phyloP scores from a whole-genome alignment of 2,888 invertebrate species.

The Sphecodes monilicornis region DNA sequence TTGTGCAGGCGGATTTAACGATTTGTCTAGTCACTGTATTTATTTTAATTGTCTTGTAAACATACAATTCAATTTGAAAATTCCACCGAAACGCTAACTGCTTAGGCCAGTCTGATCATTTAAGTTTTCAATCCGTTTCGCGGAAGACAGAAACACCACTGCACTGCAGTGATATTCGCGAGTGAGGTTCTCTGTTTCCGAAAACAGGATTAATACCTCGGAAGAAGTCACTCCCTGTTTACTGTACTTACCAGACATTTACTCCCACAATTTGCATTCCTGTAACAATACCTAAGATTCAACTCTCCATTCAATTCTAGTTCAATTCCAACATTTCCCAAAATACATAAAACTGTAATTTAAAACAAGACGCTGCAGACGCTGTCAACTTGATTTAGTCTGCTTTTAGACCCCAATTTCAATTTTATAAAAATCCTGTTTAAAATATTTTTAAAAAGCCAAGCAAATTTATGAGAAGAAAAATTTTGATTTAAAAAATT shows the following conservation, averaged over 20 bases:
- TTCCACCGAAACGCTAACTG: background rate
- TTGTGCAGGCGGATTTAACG: background rate
- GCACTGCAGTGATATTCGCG: conserved; percentile 18
- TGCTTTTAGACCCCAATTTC: no score
- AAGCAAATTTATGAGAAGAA: no score
- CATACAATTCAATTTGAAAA: background rate
- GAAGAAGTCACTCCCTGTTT: conserved; percentile 13
- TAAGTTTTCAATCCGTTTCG: background rate
- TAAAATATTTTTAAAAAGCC: no score
- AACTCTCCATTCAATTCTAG: background rate
- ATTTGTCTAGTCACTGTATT: background rate
- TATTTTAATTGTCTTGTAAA: background rate
- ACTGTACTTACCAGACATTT: background rate
- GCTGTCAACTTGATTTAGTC: background rate
- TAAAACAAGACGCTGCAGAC: no score
- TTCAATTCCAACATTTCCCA: no score
- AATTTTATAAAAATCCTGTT: no score
- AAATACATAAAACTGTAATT: background rate
- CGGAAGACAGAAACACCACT: conserved; percentile 10
- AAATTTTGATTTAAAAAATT: no score
- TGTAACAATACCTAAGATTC: background rate
- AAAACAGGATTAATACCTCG: conserved; percentile 61
- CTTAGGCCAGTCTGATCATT: conserved; percentile 4
- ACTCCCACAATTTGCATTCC: background rate
- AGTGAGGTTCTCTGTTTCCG: conserved; percentile 63